Conservation (phyloP, 2,797 vertebrate species). For the Clarias laeviceps region DNA sequence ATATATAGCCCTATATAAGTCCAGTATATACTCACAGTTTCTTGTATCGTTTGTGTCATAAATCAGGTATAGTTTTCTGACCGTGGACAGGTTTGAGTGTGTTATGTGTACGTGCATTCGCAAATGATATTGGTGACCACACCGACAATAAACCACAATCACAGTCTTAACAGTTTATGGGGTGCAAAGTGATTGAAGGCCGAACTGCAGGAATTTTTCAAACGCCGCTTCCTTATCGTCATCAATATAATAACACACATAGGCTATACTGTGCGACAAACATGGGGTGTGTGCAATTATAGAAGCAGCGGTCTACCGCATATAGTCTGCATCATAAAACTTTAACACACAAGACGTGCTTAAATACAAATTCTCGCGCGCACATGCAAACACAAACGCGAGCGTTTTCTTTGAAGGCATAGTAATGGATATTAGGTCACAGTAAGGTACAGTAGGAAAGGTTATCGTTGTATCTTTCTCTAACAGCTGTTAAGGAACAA, state of each 20-base stretch:
- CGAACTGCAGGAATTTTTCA: conserved; percentile 52
- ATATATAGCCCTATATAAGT: background rate
- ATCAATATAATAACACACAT: conserved; percentile 42
- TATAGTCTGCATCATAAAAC: conserved; percentile 40
- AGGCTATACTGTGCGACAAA: conserved; percentile 13
- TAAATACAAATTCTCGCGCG: background rate
- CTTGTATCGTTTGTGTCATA: conserved; percentile 42
- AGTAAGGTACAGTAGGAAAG: background rate
- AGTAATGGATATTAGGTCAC: conserved; percentile 50
- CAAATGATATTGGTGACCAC: conserved; percentile 72
- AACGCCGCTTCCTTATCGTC: conserved; percentile 40
- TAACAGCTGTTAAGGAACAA: conserved; percentile 32
- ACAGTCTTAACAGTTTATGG: conserved; percentile 88
- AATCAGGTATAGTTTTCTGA: conserved; percentile 43
- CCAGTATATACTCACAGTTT: conserved; percentile 5
- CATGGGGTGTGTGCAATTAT: conserved; percentile 34
- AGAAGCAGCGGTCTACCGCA: conserved; percentile 37
- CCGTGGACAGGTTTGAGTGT: conserved; percentile 48
- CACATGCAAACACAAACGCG: conserved; percentile 7
- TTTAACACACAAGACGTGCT: conserved; percentile 37
- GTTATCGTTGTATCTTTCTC: conserved; percentile 4
- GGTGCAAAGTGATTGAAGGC: conserved; percentile 66
- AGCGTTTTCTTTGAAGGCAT: conserved; percentile 30
- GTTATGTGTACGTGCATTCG: conserved; percentile 63
- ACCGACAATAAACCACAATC: conserved; percentile 84